Evolutionary conservation across 2,888 invertebrate genomes (phyloP), one percentile per base, ranked within the genome.

Genomic region (Agriopis marginaria): DNA sequence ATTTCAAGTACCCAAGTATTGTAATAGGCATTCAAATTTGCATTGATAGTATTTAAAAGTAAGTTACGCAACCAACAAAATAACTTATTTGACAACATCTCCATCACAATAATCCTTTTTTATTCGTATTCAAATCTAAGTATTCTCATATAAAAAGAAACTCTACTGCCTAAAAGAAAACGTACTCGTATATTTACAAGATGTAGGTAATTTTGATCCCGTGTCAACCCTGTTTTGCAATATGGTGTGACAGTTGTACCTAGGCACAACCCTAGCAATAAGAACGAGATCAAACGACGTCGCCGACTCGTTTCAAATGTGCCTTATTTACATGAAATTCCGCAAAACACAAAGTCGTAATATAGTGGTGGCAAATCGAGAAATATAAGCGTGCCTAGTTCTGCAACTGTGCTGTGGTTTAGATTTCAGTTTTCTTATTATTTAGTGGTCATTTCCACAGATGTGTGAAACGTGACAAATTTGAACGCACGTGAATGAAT

Each of bases 281-380:
- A 66, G 39, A 60, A 54, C 32, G 60, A 66, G 66, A 66, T 60
- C 60, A 66, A 66, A 66, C 66, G 59, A 59, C 50, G 54, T 54
- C 60, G 53, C 11, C 53, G 66, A 39, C 60, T 60, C 66, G 60
- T 60, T 49, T 66, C 54, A 62, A 62, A 32, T 53, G 62, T 53
- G 42, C 32, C 62, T 62, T 62, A 62, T 62, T 62, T 62, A 54
- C 62, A 62, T 62, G 62, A 62, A 54, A 62, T 62, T 54, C 53
- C 53, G 45, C 62, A 44, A 45, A 53, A 62, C 39, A 14, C 60
- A 49, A 60, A 50, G 54, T 53, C n/a, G 44, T 42, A 53, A 62
- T 62, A 62, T 32, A 51, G 44, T 42, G 9, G 53, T 23, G 53
- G 0, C 23, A 62, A 62, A 62, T 53, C 44, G 53, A 40, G 49